Evolutionary conservation across 2,888 invertebrate species (phyloP), one percentile per base, ranked within the genome.

Genomic region (Lasioglossum oenotherae): DNA sequence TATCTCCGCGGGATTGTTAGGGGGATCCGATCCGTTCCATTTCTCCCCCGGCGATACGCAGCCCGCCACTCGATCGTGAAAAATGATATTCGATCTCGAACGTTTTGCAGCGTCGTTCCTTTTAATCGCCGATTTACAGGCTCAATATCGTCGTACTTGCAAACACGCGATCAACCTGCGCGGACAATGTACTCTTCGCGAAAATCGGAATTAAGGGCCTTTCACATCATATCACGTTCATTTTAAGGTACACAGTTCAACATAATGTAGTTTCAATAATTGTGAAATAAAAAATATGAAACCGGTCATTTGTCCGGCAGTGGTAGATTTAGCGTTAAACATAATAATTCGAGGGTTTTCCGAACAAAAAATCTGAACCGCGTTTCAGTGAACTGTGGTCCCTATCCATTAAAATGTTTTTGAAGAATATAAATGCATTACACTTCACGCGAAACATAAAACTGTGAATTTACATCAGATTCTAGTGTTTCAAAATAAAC

Each of bases 1-100:
- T 85, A 85, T 80, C 82, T 82, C 57, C 57, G 49, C 41, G 76
- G 81, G 41, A 80, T 85, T 77, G 74, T 77, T 80, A 49, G 81
- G 81, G 57, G 80, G 80, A 71, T 74, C 82, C 82, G 81, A 87
- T 80, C 53, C 53, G n/a, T 41, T 80, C 53, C 60, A 19, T 41
- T 49, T 27, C 69, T 31, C 44, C 53, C 41, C 67, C 69, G 38
- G 69, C 69, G 69, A 16, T 31, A 75, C 72, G 71, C 64, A 44
- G 35, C 57, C 19, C 0, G 74, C 60, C 44, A 78, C 74, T 77
- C 67, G 64, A 74, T 76, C 72, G 46, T 41, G 81, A 81, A 86
- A 86, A 84, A 64, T 84, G 80, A 78, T 78, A 80, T 80, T 78
- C 60, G 46, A 85, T 80, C 77, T 10, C 31, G 4, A 64, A 31